Conservation (phyloP, 2,797 vertebrate genomes). For the Petrocephalus schoutedeni region DNA sequence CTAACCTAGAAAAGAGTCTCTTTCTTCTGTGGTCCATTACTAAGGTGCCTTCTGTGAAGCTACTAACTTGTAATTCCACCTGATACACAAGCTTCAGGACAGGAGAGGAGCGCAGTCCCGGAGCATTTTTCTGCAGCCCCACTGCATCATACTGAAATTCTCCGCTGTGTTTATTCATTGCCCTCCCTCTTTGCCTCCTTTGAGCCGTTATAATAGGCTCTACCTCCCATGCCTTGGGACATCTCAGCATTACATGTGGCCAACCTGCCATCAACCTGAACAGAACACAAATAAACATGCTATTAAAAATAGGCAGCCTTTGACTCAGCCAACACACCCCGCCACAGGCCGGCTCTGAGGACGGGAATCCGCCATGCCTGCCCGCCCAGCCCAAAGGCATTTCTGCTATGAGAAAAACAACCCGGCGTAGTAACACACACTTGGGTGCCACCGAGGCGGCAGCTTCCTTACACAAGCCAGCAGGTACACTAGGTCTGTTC, state of each 20-base stretch:
- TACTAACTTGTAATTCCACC: not conserved
- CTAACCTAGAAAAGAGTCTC: not conserved
- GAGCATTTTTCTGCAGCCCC: not conserved
- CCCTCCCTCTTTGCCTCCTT: not conserved
- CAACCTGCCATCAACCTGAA: not conserved
- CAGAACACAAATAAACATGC: not conserved
- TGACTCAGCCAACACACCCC: not conserved
- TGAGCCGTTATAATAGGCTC: not conserved
- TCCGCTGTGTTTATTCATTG: not conserved
- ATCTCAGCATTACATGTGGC: not conserved
- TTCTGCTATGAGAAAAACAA: not conserved
- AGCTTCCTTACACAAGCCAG: not conserved
- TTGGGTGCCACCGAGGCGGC: not conserved
- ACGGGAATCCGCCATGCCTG: not conserved
- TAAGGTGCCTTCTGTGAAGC: not conserved
- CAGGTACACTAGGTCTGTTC: not conserved
- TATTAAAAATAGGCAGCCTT: not conserved
- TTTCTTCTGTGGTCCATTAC: not conserved
- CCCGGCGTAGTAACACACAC: not conserved
- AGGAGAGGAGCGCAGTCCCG: not conserved
- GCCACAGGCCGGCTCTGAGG: not conserved
- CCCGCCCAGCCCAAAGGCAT: not conserved
- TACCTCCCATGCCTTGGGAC: not conserved
- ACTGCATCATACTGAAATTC: not conserved
- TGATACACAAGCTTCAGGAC: not conserved